Evolutionary conservation across 2,113 vertebrate species (phyloP), one percentile per base, ranked within the genome.

Genomic region (Neodon shergylaensis): DNA sequence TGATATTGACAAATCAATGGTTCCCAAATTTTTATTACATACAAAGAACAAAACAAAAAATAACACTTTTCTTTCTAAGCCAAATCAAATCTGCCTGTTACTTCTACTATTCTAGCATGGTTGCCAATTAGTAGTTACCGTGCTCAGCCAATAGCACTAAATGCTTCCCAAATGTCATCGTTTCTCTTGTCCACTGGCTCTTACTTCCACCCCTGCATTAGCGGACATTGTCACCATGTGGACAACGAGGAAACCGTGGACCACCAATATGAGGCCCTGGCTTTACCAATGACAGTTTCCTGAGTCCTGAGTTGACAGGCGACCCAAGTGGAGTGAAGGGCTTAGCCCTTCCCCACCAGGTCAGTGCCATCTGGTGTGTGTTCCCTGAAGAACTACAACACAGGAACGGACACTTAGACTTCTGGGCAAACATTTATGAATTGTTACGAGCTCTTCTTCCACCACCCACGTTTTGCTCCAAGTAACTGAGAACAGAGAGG

Each of bases 401-500:
- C 5, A 28, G 63, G 68, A 87, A 73, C 21, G 78, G 7, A 58
- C 9, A n/a, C n/a, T 94, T 0, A 21, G 76, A 73, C 52, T 92
- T 92, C 76, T 17, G 70, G 78, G 76, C 65, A 91, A 94, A 91
- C 70, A 87, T 31, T 91, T 90, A 87, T 39, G 63, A 92, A 77
- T 86, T 19, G 89, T 68, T 42, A 78, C 58, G 12, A 28, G 44
- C 70, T 11, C 17, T 81, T 31, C 28, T n/a, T 33, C 3, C 19
- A 72, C 79, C 28, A 17, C 76, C 78, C 16, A 21, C 21, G 44
- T 74, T 81, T 92, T 90, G 58, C 66, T 82, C 90, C 47, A 95
- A 74, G 76, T 70, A 89, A 93, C 88, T 81, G 58, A 86, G 86
- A 83, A 65, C 79, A 72, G 54, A 95, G 73, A 94, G 76, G 85